Percentiles rank a stretch among this genome's conserved stretches.
Conservation (phyloP, 1,140 invertebrate species). For the Trinorchestia longiramus region DNA sequence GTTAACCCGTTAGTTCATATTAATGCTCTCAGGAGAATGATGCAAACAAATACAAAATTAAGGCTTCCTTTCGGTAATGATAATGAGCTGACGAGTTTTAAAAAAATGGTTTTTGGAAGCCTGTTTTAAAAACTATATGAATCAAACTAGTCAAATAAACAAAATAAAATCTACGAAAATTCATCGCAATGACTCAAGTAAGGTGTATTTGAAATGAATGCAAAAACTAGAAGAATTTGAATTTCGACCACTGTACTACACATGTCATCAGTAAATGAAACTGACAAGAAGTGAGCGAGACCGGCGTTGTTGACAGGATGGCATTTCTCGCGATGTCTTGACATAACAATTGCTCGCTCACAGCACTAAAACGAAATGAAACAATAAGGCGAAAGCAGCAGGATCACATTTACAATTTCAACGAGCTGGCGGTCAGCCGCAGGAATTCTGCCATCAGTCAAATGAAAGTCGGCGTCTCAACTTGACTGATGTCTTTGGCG, state of each 20-base stretch:
- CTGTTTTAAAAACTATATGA: background rate
- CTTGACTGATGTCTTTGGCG: background rate
- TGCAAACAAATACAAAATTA: background rate
- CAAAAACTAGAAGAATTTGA: background rate
- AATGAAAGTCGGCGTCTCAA: background rate
- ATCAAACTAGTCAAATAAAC: background rate
- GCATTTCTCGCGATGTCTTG: background rate
- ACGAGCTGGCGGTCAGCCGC: background rate
- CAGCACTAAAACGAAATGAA: background rate
- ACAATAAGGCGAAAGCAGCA: background rate
- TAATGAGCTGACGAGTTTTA: background rate
- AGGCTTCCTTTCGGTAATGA: background rate
- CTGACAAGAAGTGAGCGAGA: background rate
- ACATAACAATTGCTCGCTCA: background rate
- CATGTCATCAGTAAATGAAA: background rate
- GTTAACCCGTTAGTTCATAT: background rate
- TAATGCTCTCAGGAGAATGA: background rate
- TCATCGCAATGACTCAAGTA: background rate
- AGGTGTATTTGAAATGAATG: background rate
- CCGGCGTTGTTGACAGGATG: background rate
- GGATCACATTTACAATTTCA: background rate
- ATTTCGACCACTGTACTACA: background rate
- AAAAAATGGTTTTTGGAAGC: background rate
- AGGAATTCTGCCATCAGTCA: background rate
- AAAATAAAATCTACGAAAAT: background rate